A percentile compares a stretch with the other conserved stretches of the same genome.
These are phyloP conservation scores for Silurus glanis DNA, from an alignment of 2,113 vertebrate species.

Conservation along the genomic window DNA sequence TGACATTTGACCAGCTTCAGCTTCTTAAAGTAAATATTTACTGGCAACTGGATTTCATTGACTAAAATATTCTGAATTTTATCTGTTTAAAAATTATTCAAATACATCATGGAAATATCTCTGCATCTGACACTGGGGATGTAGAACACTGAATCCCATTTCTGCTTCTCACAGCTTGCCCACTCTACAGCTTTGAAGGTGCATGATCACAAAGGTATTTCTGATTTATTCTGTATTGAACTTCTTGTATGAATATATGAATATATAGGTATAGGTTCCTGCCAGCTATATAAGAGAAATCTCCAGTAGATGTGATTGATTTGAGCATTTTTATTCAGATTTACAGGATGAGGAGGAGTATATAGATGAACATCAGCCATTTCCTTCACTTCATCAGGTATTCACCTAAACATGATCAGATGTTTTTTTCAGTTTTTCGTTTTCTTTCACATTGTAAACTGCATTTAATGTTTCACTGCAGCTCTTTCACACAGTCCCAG, in stretches of 20 bases:
- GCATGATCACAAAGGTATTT: conserved; percentile 82
- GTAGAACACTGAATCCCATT: conserved; percentile 9
- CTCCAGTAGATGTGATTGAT: neutral
- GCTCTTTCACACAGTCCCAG: conserved; percentile 89
- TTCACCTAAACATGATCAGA: neutral
- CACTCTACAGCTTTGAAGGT: conserved; percentile 84
- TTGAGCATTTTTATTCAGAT: conserved; percentile 70
- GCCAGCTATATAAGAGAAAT: neutral
- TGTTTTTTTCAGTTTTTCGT: neutral
- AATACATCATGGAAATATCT: neutral
- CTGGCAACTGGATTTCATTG: neutral
- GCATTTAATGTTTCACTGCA: conserved; percentile 54
- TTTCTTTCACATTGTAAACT: neutral
- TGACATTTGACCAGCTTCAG: conserved; percentile 94
- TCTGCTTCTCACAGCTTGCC: conserved; percentile 74
- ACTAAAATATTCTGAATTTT: neutral
- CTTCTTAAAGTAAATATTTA: conserved; percentile 83
- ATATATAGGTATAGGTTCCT: neutral
- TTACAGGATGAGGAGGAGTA: conserved; percentile 82
- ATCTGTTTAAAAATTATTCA: too few species aligned
- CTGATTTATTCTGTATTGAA: neutral
- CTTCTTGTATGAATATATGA: neutral
- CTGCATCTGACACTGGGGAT: neutral
- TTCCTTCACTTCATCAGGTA: conserved; percentile 93
- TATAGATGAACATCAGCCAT: conserved; percentile 91